Evolutionary conservation across 2,888 invertebrate genomes (phyloP).

Genomic region (Cantharis rustica): DNA sequence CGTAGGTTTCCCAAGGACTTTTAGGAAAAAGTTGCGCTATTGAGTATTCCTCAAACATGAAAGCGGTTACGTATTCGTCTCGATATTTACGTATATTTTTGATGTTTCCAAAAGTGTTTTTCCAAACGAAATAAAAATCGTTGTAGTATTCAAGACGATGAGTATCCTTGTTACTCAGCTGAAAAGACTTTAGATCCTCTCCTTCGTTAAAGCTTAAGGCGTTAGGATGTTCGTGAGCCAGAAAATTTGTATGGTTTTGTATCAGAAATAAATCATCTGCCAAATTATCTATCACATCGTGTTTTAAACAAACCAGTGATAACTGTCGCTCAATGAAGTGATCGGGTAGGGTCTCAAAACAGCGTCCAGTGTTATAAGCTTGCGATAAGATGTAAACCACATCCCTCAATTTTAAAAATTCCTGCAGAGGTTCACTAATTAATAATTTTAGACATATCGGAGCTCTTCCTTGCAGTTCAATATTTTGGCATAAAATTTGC

Average conservation of each 20-base stretch:
- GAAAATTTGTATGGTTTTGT: not conserved
- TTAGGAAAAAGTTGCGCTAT: not conserved
- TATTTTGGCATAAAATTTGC: not conserved
- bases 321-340: conserved; percentile 2
- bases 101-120: not conserved
- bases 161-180: not conserved
- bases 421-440: not conserved
- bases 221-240: not conserved
- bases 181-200: not conserved
- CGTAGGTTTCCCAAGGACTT: not conserved
- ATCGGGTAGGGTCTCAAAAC: not conserved
- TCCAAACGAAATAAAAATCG: not conserved
- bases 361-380: conserved; percentile 4
- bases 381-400: conserved; percentile 1
- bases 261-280: conserved; percentile 5
- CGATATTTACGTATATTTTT: not conserved
- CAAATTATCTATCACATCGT: not conserved
- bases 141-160: not conserved
- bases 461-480: conserved; percentile 5
- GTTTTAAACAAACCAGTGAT: not conserved
- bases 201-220: not conserved
- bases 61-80: not conserved
- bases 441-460: not conserved
- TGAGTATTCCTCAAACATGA: not conserved
- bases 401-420: not conserved